phyloP scores from a whole-genome alignment of 2,113 vertebrate genomes.

The Antechinus flavipes region DNA sequence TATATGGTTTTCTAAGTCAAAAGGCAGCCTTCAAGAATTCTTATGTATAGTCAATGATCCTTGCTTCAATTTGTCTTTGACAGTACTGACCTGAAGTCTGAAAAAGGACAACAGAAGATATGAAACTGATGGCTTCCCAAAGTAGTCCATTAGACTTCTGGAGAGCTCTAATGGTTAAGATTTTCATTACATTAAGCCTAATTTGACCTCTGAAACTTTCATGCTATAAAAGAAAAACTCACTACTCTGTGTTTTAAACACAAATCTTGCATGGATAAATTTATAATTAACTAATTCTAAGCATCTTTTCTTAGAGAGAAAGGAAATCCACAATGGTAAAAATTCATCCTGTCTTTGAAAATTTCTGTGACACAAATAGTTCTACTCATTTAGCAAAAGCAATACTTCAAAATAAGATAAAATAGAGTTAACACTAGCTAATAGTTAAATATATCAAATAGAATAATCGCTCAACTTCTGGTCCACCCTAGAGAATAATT shows the following conservation, averaged over 20 bases:
- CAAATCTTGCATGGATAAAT: neutral
- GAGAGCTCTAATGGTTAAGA: neutral
- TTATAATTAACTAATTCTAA: neutral
- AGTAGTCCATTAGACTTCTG: neutral
- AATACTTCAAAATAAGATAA: neutral
- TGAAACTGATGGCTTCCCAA: neutral
- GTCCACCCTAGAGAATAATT: neutral
- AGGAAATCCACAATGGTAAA: neutral
- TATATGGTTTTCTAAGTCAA: neutral
- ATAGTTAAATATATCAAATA: neutral
- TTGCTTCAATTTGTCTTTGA: neutral
- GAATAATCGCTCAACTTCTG: neutral
- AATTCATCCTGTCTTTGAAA: neutral
- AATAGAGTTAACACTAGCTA: neutral
- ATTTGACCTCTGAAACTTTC: neutral
- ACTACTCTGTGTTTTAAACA: neutral
- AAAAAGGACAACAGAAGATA: neutral
- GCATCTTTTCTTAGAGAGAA: neutral
- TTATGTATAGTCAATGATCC: neutral
- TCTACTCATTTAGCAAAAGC: neutral
- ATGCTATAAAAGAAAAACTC: neutral
- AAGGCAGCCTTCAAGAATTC: neutral
- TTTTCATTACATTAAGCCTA: neutral
- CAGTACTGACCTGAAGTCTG: neutral
- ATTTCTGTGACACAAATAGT: neutral